Evolutionary conservation across 2,113 vertebrate genomes (phyloP), one percentile per base, ranked within the genome.

Genomic region (Poeciliopsis turrubarensis): DNA sequence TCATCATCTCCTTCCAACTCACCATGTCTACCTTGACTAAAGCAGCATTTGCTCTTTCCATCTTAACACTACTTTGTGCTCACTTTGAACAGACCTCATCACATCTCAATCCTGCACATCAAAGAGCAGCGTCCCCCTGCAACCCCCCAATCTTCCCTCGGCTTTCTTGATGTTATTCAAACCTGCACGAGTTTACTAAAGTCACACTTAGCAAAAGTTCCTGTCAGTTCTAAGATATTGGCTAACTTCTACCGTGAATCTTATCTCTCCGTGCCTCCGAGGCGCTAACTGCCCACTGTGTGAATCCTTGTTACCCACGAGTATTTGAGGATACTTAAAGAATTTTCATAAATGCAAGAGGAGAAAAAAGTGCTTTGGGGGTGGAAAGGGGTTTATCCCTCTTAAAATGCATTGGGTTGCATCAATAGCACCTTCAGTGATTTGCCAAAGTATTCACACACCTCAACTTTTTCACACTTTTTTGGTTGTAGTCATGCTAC

Each of bases 61-160:
- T 91, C 91, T 93, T 91, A 92, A 92, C 82, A 86, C 86, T 90
- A 90, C 90, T 90, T 92, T 91, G 83, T 87, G 85, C 88, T 92
- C 87, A 84, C 92, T 93, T 93, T 93, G 87, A 94, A 94, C 91
- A 93, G 86, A 91, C 90, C 88, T 91, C 87, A 91, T 92, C 90
- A 93, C 91, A 94, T 94, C 92, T 93, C 92, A 92, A 91, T 93
- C 90, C 92, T 85, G 80, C 66, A 94, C 92, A 94, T 94, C 93
- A 95, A 95, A 94, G 94, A 84, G 67, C 57, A 77, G 81, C 65
- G 51, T 68, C 47, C 39, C 70, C 82, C 62, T 47, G 14, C 65
- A 73, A 54, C 70, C 64, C 57, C 77, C 39, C 78, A 68, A 75
- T 87, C 86, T 80, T 81, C 77, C 85, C 79, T 73, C 75, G 62